phyloP scores from a whole-genome alignment of 2,113 vertebrate species.

The Dunckerocampus dactyliophorus region DNA sequence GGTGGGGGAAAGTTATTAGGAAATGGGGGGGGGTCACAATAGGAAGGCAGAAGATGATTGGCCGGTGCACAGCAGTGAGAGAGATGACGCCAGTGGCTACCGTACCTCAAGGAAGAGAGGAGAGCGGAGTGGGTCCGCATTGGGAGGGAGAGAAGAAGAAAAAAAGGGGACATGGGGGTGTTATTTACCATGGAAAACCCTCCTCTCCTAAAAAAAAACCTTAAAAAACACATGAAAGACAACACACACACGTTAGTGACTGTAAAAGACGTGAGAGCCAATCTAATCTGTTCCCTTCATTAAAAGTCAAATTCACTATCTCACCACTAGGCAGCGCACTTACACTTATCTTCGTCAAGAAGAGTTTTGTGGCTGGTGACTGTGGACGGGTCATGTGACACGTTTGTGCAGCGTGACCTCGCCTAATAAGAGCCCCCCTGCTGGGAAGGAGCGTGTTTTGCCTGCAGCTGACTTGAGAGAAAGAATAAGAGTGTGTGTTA shows the following conservation, averaged over 20 bases:
- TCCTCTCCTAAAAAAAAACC: background rate
- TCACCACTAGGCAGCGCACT: no score
- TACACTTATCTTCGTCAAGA: no score
- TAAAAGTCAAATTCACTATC: no score
- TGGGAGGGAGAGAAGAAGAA: constrained; percentile 48
- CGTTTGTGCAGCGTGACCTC: constrained; percentile 32
- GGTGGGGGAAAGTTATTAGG: background rate
- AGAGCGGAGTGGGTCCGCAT: constrained; percentile 62
- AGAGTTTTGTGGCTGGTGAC: no score
- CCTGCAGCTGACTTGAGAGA: constrained; percentile 11
- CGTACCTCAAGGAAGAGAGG: constrained; percentile 69
- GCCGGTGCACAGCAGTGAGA: constrained; percentile 39
- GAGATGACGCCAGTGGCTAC: constrained; percentile 55
- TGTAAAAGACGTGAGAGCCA: no score
- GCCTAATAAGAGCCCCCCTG: constrained; percentile 41
- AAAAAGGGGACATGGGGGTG: constrained; percentile 38
- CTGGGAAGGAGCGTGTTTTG: constrained; percentile 27
- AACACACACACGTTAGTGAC: no score
- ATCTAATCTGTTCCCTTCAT: no score
- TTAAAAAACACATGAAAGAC: no score
- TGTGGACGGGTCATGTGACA: no score
- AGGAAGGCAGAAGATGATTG: constrained; percentile 43
- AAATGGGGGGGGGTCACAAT: constrained; percentile 4
- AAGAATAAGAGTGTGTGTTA: constrained; percentile 1
- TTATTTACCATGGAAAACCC: constrained; percentile 41